Base-by-base conservation (phyloP, 2,113 vertebrate species). In the Nothoprocta perdicaria region DNA sequence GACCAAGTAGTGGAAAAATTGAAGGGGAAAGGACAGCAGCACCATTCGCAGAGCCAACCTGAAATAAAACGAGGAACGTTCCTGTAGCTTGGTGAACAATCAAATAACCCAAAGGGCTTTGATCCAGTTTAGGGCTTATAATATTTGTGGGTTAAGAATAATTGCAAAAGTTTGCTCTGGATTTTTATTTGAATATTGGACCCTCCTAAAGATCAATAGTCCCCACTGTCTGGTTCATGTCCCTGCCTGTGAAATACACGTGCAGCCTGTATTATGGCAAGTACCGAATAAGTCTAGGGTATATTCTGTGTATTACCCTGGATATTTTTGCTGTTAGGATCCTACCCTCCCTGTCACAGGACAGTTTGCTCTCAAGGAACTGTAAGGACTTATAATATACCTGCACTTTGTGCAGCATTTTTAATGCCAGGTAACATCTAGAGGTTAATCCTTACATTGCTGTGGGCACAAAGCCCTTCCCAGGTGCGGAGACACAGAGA, bases 1-100 rank as follows among this genome's bases (percentile, higher is more conserved):
- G 94, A 88, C 86, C 65, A 90, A 71, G 53, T 95, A 93, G 88
- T 89, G 93, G 91, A 97, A 90, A 96, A 97, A 97, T 92, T 94
- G 96, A 97, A 95, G 89, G 74, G 66, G 75, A 92, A 95, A 89
- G 46, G 82, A 82, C 50, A 89, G 75, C 48, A 84, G 62, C 84
- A 87, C 60, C 55, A 75, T 92, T 94, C 90, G 41, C 88, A 94
- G 71, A 88, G 10, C 72, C 31, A 94, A 4, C 35, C 62, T 88
- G 46, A 41, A 65, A 83, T 53, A 46, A 93, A 95, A 77, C 23
- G 73, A 73, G 60, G 60, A 71, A 74, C 57, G 57, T 62, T 67
- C 43, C 35, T 83, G 35, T 26, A 82, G 33, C 80, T 81, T 72
- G 77, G 38, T 62, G 75, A 87, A 38, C 71, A 71, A 27, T 43